Evolutionary conservation across 2,797 vertebrate genomes (phyloP).

Genomic region (Gymnothorax reevesii): DNA sequence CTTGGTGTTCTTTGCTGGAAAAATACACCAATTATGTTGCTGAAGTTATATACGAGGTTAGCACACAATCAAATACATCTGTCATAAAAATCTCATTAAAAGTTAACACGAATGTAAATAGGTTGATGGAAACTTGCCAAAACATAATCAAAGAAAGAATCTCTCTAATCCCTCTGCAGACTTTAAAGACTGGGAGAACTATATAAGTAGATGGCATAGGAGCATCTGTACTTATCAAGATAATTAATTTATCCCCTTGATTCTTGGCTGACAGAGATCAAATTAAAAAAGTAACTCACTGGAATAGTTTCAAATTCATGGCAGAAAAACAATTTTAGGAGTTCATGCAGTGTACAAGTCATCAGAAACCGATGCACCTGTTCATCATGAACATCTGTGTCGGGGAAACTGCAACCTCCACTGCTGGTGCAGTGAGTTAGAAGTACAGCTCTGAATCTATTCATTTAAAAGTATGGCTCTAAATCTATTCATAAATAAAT

Average conservation of each 20-base stretch:
- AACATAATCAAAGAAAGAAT: neutral
- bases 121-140: neutral
- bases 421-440: no score
- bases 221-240: neutral
- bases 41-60: neutral
- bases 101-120: neutral
- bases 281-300: neutral
- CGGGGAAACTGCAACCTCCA: neutral
- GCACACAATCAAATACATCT: neutral
- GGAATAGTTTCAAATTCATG: neutral
- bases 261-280: neutral
- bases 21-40: neutral
- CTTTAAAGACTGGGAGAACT: neutral
- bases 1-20: neutral
- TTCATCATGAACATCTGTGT: neutral
- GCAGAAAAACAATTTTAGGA: neutral
- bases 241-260: neutral
- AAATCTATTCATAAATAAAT: neutral
- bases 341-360: neutral
- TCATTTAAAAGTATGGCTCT: neutral
- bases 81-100: neutral
- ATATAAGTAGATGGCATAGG: conserved; percentile 2
- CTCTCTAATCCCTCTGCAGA: neutral
- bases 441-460: neutral
- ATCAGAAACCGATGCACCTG: conserved; percentile 1